Conservation (phyloP, 2,113 vertebrate species). For the Perca flavescens region DNA sequence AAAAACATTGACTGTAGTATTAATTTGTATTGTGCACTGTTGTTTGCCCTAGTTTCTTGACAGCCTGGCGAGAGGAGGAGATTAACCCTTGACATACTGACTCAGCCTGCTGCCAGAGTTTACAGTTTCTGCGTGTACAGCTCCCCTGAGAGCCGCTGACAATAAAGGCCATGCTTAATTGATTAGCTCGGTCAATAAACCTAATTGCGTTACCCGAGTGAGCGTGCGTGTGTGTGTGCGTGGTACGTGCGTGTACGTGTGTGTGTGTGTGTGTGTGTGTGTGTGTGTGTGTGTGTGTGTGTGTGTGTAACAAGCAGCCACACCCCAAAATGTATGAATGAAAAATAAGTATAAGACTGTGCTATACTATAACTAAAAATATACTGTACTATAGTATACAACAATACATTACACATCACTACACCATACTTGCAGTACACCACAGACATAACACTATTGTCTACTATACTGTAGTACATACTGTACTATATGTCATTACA, state of each 20-base stretch:
- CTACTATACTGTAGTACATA: too few species aligned
- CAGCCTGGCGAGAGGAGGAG: constrained; percentile 55
- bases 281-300: not conserved
- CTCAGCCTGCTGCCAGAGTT: constrained; percentile 40
- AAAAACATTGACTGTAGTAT: constrained; percentile 67
- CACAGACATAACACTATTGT: not conserved
- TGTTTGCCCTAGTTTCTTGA: constrained; percentile 77
- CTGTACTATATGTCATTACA: not conserved
- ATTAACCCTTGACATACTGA: constrained; percentile 75
- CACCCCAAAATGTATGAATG: constrained; percentile 36
- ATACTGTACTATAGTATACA: not conserved
- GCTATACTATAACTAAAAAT: not conserved
- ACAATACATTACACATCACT: not conserved
- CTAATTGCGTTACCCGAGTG: constrained; percentile 65
- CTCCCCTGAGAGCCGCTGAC: constrained; percentile 57
- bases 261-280: not conserved
- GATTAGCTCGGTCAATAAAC: constrained; percentile 78
- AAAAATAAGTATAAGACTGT: not conserved
- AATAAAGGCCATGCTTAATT: constrained; percentile 76
- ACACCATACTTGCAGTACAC: not conserved
- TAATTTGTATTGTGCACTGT: constrained; percentile 68
- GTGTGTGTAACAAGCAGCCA: constrained; percentile 18
- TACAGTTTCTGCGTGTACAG: constrained; percentile 18
- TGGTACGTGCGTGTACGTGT: not conserved
- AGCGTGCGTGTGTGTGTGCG: not conserved